Evolutionary conservation across 2,797 vertebrate species (phyloP).

Genomic region (Heteromormyrus szaboi): DNA sequence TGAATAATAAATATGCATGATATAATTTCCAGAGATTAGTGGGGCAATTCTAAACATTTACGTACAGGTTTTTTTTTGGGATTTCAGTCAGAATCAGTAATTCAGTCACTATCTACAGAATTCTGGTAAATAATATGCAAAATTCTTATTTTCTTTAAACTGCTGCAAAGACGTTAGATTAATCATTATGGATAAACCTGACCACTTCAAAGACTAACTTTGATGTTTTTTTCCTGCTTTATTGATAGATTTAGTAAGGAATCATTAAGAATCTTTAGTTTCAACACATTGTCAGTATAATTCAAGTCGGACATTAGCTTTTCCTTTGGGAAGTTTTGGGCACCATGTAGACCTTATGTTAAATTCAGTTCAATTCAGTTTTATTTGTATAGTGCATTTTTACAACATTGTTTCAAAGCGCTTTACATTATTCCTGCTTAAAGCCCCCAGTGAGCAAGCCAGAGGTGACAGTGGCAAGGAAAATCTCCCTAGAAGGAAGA

Average conservation of each 20-base stretch:
- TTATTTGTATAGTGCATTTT: not conserved
- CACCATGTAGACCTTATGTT: not conserved
- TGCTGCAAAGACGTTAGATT: not conserved
- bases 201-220: not conserved
- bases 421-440: not conserved
- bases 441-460: not conserved
- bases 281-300: not conserved
- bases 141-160: not conserved
- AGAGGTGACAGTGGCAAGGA: not conserved
- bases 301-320: not conserved
- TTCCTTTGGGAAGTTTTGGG: not conserved
- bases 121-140: not conserved
- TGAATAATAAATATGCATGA: not conserved
- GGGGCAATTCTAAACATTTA: not conserved
- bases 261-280: not conserved
- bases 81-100: not conserved
- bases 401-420: not conserved
- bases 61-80: not conserved
- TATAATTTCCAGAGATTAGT: not conserved
- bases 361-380: not conserved
- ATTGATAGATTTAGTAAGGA: not conserved
- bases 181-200: not conserved
- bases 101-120: not conserved
- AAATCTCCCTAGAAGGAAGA: not conserved
- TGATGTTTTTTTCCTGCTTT: not conserved